Evolutionary conservation across 1,140 invertebrate species (phyloP).

Genomic region (Callitettix versicolor): DNA sequence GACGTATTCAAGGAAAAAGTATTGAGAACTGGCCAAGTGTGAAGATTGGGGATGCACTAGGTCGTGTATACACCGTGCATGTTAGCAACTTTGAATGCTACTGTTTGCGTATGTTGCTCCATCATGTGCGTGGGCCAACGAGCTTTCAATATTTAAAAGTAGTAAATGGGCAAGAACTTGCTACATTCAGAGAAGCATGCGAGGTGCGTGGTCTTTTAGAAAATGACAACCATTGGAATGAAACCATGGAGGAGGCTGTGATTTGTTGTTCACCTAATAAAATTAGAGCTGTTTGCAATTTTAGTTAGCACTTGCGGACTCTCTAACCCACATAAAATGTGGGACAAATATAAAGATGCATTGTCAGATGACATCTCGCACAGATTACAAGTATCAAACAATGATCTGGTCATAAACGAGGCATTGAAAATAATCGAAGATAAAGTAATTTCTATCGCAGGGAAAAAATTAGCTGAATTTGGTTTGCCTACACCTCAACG

Average conservation of each 20-base stretch:
- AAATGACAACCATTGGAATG: neutral
- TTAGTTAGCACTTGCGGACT: neutral
- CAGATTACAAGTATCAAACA: neutral
- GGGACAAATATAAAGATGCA: neutral
- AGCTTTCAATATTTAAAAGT: neutral
- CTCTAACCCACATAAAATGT: neutral
- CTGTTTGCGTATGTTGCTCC: neutral
- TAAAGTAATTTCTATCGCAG: neutral
- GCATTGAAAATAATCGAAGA: neutral
- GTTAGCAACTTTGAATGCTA: neutral
- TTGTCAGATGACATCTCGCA: neutral
- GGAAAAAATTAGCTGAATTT: neutral
- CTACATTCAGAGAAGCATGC: neutral
- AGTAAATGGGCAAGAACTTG: neutral
- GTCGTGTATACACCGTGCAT: conserved; percentile 20
- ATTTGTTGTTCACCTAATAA: neutral
- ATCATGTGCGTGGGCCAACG: conserved; percentile 1
- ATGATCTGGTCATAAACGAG: neutral
- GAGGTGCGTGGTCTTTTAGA: neutral
- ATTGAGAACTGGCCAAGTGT: conserved; percentile 25
- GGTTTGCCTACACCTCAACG: neutral
- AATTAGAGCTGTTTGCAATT: neutral
- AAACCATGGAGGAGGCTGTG: neutral
- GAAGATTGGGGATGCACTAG: conserved; percentile 14
- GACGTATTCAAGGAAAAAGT: conserved; percentile 16